Evolutionary conservation across 2,888 invertebrate species (phyloP).

Genomic region (Lypha dubia): DNA sequence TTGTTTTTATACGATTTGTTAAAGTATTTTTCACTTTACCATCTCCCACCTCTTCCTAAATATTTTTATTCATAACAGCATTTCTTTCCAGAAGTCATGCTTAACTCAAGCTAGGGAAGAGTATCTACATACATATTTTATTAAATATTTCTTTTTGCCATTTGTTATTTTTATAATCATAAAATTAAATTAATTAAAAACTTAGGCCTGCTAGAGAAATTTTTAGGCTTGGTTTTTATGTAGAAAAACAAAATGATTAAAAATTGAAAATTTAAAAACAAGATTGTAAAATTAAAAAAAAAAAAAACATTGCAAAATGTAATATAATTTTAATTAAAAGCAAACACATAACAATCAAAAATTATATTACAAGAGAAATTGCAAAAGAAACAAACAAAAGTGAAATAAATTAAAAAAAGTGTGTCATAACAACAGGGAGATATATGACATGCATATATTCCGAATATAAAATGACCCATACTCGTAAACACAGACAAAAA

Average conservation of each 20-base stretch:
- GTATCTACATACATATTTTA: too few relatives aligned
- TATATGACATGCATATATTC: too few relatives aligned
- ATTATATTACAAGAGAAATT: background rate
- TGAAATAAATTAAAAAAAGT: too few relatives aligned
- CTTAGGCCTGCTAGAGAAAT: background rate
- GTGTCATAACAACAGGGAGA: too few relatives aligned
- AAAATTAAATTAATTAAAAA: conserved; percentile 7
- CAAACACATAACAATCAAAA: background rate
- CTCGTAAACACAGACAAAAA: too few relatives aligned
- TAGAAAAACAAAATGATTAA: background rate
- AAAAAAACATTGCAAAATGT: conserved; percentile 15
- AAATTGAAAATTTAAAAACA: background rate
- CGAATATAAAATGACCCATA: too few relatives aligned
- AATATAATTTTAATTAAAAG: conserved; percentile 11
- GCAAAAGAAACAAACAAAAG: background rate
- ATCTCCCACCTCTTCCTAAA: too few relatives aligned
- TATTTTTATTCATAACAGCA: too few relatives aligned
- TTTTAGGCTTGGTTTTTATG: conserved; percentile 7
- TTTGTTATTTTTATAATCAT: background rate
- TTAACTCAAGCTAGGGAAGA: too few relatives aligned
- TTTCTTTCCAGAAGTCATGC: too few relatives aligned
- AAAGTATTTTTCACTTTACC: too few relatives aligned
- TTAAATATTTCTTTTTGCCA: background rate
- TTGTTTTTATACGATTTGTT: too few relatives aligned
- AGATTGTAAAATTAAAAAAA: background rate